Conservation (phyloP, 2,113 vertebrate genomes). For the Nothocercus julius region DNA sequence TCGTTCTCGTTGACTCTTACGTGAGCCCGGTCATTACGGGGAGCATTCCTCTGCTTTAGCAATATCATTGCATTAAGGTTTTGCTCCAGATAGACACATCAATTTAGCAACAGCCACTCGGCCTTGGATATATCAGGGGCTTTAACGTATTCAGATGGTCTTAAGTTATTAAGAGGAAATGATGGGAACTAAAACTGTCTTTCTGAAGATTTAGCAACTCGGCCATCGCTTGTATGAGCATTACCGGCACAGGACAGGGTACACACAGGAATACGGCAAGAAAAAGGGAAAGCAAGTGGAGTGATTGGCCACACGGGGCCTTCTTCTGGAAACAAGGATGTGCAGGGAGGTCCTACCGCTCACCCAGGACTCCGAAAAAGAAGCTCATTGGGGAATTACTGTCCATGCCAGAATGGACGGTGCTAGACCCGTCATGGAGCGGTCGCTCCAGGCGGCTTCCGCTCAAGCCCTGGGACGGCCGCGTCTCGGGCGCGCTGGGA, state of each 20-base stretch:
- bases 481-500: neutral
- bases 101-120: neutral
- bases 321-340: neutral
- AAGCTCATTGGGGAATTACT: neutral
- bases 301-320: neutral
- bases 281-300: neutral
- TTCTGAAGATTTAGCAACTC: neutral
- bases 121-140: neutral
- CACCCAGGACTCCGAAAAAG: neutral
- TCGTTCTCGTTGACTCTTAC: neutral
- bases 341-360: neutral
- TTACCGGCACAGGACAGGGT: neutral
- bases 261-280: neutral
- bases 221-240: neutral
- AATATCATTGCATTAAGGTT: neutral
- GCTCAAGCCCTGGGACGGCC: neutral
- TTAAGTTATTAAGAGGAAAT: neutral
- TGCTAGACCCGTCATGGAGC: accelerated
- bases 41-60: neutral
- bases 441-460: neutral
- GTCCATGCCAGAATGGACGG: accelerated
- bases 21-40: neutral
- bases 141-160: neutral
- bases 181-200: neutral
- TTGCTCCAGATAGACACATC: neutral